Conservation (phyloP, 1,140 invertebrate genomes). For the Panulirus ornatus region DNA sequence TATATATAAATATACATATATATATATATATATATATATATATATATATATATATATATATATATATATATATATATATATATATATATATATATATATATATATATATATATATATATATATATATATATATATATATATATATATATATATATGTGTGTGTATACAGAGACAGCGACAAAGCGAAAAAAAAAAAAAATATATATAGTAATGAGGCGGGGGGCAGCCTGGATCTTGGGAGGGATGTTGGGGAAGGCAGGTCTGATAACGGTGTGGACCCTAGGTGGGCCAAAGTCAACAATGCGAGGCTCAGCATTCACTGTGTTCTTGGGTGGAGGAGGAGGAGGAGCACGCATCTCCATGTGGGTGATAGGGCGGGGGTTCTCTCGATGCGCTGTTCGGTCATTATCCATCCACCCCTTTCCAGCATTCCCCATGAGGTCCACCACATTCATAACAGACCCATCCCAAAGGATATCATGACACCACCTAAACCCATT, state of each 20-base stretch:
- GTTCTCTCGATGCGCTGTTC: not conserved
- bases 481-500: conserved; percentile 29
- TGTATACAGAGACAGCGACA: too few relatives aligned
- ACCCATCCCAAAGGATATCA: conserved; percentile 8
- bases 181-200: too few relatives aligned
- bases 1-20: too few relatives aligned
- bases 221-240: not conserved
- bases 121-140: too few relatives aligned
- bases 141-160: not conserved
- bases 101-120: too few relatives aligned
- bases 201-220: not conserved
- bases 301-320: not conserved
- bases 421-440: not conserved
- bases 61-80: not conserved
- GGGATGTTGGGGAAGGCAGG: not conserved
- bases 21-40: too few relatives aligned
- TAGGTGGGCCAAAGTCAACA: conserved; percentile 49
- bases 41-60: not conserved
- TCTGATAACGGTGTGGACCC: conserved; percentile 48
- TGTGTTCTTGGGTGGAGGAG: not conserved
- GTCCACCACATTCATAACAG: not conserved
- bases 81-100: not conserved
- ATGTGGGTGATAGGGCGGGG: conserved; percentile 60
- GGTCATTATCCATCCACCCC: not conserved
- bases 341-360: conserved; percentile 40